These are phyloP conservation scores for Ptychadena robeensis DNA, from an alignment of 2,797 vertebrate species.

Conservation along the genomic window DNA sequence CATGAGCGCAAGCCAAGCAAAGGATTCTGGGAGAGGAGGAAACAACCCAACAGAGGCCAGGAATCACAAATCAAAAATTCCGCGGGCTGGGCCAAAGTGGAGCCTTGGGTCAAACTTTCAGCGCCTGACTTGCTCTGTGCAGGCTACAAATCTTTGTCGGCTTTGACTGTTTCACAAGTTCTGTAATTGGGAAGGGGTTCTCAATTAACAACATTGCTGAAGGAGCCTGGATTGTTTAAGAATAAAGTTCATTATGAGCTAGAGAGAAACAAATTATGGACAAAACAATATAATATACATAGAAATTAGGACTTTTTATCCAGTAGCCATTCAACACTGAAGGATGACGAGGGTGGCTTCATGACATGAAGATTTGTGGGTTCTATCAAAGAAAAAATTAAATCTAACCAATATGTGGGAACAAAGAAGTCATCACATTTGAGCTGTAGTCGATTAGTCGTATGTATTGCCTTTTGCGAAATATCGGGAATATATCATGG, in stretches of 20 bases:
- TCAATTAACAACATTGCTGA: slow-evolving; percentile 11
- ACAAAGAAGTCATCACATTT: no score
- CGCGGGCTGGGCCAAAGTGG: background rate
- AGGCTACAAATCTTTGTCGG: background rate
- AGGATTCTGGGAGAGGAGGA: slow-evolving; percentile 42
- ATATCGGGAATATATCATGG: no score
- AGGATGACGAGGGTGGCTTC: no score
- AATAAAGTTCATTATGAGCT: background rate
- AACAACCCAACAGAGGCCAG: slow-evolving; percentile 34
- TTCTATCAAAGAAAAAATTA: no score
- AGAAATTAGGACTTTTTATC: no score
- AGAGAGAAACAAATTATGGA: background rate
- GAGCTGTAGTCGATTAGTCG: no score
- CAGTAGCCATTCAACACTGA: no score
- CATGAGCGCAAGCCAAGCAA: slow-evolving; percentile 32
- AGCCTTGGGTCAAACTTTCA: slow-evolving; percentile 10
- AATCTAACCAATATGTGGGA: no score
- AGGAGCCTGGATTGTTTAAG: background rate
- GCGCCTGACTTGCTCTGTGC: background rate
- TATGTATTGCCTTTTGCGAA: no score
- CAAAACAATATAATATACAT: no score
- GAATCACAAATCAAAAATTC: slow-evolving; percentile 13
- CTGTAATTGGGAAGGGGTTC: background rate
- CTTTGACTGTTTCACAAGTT: background rate
- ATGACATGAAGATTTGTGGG: no score